These are phyloP conservation scores for Piprites chloris DNA, from an alignment of 2,113 vertebrate species.

Conservation along the genomic window DNA sequence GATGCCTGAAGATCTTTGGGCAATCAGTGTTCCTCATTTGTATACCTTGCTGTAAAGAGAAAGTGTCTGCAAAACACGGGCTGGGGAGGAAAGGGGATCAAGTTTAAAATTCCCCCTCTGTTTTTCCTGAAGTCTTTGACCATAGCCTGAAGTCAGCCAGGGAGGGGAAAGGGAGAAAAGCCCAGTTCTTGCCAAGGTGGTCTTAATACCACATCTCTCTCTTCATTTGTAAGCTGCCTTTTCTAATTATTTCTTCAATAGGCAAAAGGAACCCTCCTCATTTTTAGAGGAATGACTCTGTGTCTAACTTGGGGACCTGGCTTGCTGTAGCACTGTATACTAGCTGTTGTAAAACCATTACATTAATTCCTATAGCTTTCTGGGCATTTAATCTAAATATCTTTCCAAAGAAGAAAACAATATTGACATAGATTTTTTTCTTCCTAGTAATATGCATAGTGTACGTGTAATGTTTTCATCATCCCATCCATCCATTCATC, in stretches of 20 bases:
- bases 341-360: neutral
- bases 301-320: neutral
- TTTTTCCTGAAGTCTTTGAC: neutral
- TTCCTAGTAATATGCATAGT: neutral
- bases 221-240: neutral
- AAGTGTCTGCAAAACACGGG: neutral
- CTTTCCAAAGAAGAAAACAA: neutral
- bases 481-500: neutral
- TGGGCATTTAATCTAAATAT: neutral
- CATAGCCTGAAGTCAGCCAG: neutral
- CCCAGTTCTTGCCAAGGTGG: neutral
- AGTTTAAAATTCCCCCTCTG: neutral
- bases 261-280: rapidly evolving
- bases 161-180: neutral
- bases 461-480: neutral
- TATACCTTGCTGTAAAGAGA: neutral
- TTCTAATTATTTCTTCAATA: neutral
- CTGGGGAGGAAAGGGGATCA: neutral
- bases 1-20: neutral
- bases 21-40: neutral
- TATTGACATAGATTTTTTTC: neutral
- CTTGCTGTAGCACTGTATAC: neutral
- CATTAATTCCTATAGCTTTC: neutral
- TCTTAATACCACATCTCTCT: neutral
- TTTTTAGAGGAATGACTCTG: neutral